Conservation (phyloP, 1,140 invertebrate species). For the Drosophila chauvacae region DNA sequence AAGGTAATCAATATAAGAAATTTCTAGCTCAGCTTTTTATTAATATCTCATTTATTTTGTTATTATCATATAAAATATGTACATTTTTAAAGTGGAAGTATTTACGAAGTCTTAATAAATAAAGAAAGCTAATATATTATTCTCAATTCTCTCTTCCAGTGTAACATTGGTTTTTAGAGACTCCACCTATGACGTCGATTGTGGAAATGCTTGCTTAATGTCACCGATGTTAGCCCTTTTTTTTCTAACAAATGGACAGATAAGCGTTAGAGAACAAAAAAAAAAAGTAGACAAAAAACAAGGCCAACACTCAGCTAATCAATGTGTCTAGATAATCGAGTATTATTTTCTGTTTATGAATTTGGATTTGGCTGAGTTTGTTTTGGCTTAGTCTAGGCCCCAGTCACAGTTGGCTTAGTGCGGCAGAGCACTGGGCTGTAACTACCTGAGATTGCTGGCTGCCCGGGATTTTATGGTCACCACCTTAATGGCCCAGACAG, state of each 20-base stretch:
- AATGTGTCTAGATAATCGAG: slow-evolving; percentile 29
- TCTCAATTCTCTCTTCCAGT: neutral
- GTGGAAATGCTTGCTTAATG: neutral
- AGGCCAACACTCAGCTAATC: slow-evolving; percentile 23
- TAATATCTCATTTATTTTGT: too few species aligned
- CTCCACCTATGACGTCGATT: neutral
- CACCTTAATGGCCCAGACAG: slow-evolving; percentile 5
- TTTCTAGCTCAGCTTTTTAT: too few species aligned
- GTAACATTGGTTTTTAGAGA: neutral
- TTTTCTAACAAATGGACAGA: slow-evolving; percentile 14
- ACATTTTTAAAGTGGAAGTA: too few species aligned
- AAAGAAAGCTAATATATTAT: neutral
- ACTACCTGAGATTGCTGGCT: slow-evolving; percentile 23
- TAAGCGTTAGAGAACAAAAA: slow-evolving; percentile 5
- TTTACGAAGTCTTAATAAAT: neutral
- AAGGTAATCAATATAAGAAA: too few species aligned
- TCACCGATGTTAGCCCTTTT: slow-evolving; percentile 13
- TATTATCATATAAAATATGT: too few species aligned
- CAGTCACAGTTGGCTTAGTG: slow-evolving; percentile 32
- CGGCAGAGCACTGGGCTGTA: slow-evolving; percentile 9
- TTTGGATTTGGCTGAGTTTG: slow-evolving; percentile 3
- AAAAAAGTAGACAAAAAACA: slow-evolving; percentile 5
- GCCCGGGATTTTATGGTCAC: slow-evolving; percentile 14
- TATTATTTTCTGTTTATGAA: slow-evolving; percentile 1
- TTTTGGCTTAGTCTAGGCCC: slow-evolving; percentile 4